These are phyloP conservation scores for Epinephelus moara DNA, from an alignment of 2,113 vertebrate genomes.

Conservation along the genomic window DNA sequence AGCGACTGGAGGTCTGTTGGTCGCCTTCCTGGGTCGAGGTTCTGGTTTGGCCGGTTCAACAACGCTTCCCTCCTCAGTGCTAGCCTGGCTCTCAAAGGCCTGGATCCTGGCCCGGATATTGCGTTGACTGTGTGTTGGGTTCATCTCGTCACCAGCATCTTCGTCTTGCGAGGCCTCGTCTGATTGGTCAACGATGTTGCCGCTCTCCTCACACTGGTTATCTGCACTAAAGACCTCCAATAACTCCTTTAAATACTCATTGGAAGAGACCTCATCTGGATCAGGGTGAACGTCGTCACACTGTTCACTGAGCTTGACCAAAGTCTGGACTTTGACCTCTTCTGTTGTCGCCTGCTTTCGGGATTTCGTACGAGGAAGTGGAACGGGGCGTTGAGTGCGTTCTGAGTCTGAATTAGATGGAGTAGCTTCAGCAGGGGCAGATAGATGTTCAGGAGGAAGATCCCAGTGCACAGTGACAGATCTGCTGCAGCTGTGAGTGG, in stretches of 20 bases:
- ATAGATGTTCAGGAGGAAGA: neutral
- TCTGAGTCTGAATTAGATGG: conserved; percentile 1
- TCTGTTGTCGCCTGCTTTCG: conserved; percentile 82
- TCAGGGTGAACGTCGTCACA: conserved; percentile 46
- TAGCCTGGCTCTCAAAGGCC: conserved; percentile 90
- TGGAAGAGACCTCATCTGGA: conserved; percentile 43
- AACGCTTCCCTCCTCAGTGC: conserved; percentile 66
- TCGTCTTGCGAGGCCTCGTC: conserved; percentile 41
- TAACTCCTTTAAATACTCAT: conserved; percentile 77
- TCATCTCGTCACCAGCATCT: conserved; percentile 85
- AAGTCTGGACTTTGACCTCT: conserved; percentile 79
- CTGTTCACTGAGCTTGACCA: conserved; percentile 68
- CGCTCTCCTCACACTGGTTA: conserved; percentile 53
- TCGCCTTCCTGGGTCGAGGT: conserved; percentile 83
- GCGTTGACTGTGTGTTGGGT: conserved; percentile 83
- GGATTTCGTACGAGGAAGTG: conserved; percentile 91
- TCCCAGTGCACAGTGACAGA: conserved; percentile 72
- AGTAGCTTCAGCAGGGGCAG: conserved; percentile 29
- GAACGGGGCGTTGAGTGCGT: conserved; percentile 83
- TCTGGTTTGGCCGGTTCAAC: conserved; percentile 80
- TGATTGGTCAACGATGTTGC: conserved; percentile 15
- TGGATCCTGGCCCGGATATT: conserved; percentile 91
- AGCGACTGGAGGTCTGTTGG: conserved; percentile 80
- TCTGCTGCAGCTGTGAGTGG: conserved; percentile 36
- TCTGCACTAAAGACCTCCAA: conserved; percentile 79